These are phyloP conservation scores for Rhopilema esculentum DNA, from an alignment of 30 jellyfish, hydroid and myxozoan genomes.

Conservation along the genomic window DNA sequence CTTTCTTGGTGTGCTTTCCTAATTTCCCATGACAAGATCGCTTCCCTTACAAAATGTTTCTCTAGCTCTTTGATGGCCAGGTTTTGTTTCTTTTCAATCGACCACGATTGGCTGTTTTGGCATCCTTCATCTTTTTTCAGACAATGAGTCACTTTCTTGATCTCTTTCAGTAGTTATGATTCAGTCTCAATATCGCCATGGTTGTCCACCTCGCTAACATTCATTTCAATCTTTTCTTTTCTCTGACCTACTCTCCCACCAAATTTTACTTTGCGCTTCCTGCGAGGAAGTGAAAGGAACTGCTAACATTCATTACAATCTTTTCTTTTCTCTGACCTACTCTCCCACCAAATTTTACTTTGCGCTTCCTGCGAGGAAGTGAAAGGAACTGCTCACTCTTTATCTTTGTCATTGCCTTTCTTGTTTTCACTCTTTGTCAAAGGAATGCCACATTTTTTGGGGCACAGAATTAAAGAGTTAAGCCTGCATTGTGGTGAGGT, in stretches of 20 bases:
- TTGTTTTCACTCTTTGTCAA: background rate
- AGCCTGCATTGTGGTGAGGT: background rate
- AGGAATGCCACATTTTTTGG: background rate
- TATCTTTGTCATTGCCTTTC: background rate
- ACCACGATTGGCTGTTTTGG: background rate
- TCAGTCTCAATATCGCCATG: background rate
- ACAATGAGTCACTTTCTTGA: background rate
- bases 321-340: conserved; percentile 19
- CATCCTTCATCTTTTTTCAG: background rate
- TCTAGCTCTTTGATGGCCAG: background rate
- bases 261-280: conserved; percentile 9
- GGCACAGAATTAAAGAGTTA: background rate
- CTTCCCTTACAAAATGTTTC: background rate
- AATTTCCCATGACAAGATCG: background rate
- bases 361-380: conserved; percentile 6
- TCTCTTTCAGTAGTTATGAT: background rate
- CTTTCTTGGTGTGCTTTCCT: background rate
- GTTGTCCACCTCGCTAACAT: background rate
- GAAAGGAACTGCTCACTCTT: background rate
- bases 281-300: background rate
- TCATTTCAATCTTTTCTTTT: conserved; percentile 4
- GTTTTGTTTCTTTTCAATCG: background rate
- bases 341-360: conserved; percentile 7
- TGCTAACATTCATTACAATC: background rate
- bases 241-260: conserved; percentile 20